Conservation (phyloP, 2,113 vertebrate genomes). For the Rhegmatorhina hoffmannsi region DNA sequence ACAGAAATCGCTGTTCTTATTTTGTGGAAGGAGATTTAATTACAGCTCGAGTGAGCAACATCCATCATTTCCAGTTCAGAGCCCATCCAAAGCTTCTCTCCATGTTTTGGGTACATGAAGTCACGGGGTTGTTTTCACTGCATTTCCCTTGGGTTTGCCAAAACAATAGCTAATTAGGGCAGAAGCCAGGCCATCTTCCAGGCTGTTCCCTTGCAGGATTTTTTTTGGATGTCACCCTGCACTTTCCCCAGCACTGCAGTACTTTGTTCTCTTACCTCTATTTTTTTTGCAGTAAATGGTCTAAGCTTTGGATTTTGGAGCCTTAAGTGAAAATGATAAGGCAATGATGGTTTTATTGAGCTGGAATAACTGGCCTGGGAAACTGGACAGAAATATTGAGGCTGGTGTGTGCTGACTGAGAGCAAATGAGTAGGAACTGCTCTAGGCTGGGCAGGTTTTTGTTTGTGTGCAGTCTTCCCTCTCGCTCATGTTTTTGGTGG, state of each 20-base stretch:
- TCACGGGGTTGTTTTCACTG: background rate
- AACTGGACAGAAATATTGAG: background rate
- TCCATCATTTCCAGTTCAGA: conserved; percentile 66
- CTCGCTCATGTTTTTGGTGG: background rate
- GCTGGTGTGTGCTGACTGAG: background rate
- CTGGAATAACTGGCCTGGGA: conserved; percentile 11
- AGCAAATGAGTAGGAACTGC: background rate
- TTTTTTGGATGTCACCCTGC: background rate
- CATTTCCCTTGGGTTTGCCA: conserved; percentile 4
- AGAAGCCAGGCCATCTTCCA: background rate
- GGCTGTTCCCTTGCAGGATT: background rate
- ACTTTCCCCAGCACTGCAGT: background rate
- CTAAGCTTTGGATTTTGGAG: background rate
- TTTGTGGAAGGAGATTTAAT: conserved; percentile 63
- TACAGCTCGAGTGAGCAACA: conserved; percentile 41
- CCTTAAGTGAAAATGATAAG: background rate
- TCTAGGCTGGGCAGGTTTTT: background rate
- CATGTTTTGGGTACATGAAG: background rate
- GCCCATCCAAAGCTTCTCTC: conserved; percentile 15
- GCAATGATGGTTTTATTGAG: background rate
- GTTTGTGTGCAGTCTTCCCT: background rate
- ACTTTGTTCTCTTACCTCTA: background rate
- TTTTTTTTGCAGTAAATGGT: background rate
- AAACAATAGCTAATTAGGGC: background rate
- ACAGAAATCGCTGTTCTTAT: conserved; percentile 32